Conservation (phyloP, 2,797 vertebrate genomes). For the Crocodylus rhombifer region DNA sequence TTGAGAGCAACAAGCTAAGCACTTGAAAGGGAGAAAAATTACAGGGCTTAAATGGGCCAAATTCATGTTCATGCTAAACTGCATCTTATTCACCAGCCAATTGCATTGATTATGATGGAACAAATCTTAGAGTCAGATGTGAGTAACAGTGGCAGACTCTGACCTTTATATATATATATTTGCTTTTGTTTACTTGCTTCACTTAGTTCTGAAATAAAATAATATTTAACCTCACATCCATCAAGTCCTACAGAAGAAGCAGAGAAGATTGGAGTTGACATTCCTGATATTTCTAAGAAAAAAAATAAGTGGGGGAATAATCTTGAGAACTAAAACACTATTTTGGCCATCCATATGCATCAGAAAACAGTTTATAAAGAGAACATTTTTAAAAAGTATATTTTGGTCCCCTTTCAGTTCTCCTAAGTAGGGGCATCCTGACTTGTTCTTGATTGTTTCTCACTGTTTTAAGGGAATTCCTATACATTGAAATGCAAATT, state of each 20-base stretch:
- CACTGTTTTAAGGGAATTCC: slow-evolving; percentile 19
- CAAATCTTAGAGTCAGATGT: neutral
- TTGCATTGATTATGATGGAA: neutral
- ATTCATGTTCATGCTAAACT: neutral
- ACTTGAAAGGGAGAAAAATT: neutral
- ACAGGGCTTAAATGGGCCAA: neutral
- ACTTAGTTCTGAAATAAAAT: neutral
- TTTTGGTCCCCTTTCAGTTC: neutral
- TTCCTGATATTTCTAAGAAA: neutral
- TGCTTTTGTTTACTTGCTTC: neutral
- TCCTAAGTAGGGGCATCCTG: neutral
- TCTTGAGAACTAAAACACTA: neutral
- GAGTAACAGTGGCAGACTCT: neutral
- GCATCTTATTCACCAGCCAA: neutral
- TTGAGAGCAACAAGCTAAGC: neutral
- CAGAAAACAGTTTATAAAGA: neutral
- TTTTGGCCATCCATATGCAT: neutral
- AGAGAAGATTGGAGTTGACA: neutral
- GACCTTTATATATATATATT: neutral
- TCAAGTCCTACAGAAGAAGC: neutral
- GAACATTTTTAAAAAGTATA: accelerated
- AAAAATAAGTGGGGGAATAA: neutral
- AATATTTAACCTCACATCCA: neutral
- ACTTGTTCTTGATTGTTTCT: neutral
- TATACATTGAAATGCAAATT: neutral